Evolutionary conservation across 2,888 invertebrate species (phyloP).

Genomic region (Dryococelus australis): DNA sequence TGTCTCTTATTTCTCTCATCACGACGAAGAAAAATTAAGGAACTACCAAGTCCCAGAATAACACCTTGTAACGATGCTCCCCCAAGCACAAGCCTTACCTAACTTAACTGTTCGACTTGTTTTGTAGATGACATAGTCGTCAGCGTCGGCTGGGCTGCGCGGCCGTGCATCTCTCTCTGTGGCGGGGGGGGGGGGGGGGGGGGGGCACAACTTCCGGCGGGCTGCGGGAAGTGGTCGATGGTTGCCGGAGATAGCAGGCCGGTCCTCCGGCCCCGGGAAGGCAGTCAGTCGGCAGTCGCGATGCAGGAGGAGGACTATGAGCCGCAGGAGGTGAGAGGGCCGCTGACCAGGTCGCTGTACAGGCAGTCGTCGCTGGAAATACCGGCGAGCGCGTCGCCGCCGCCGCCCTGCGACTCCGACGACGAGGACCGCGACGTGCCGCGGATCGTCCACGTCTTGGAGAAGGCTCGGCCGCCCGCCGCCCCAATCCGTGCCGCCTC

Average conservation of each 20-base stretch:
- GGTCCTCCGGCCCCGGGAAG: too few species aligned
- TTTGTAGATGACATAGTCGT: too few species aligned
- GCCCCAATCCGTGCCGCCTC: too few species aligned
- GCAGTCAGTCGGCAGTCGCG: not conserved
- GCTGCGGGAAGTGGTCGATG: not conserved
- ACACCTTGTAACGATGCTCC: too few species aligned
- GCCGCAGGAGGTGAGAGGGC: not conserved
- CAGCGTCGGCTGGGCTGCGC: too few species aligned
- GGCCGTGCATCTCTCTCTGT: too few species aligned
- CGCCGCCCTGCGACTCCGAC: constrained; percentile 40
- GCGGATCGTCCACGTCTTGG: constrained; percentile 13
- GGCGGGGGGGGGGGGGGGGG: too few species aligned
- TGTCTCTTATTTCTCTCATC: too few species aligned
- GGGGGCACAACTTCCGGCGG: not conserved
- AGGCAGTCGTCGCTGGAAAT: constrained; percentile 47
- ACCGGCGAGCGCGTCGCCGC: constrained; percentile 41
- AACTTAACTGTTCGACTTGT: too few species aligned
- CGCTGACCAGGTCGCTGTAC: constrained; percentile 42
- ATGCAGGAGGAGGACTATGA: not conserved
- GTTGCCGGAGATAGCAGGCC: not conserved
- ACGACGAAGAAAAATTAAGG: too few species aligned
- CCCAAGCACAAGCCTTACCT: too few species aligned
- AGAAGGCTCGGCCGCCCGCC: not conserved
- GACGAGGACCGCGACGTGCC: constrained; percentile 28
- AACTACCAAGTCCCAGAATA: too few species aligned